These are phyloP conservation scores for Halichoeres trimaculatus DNA, from an alignment of 2,113 vertebrate genomes.

Conservation along the genomic window DNA sequence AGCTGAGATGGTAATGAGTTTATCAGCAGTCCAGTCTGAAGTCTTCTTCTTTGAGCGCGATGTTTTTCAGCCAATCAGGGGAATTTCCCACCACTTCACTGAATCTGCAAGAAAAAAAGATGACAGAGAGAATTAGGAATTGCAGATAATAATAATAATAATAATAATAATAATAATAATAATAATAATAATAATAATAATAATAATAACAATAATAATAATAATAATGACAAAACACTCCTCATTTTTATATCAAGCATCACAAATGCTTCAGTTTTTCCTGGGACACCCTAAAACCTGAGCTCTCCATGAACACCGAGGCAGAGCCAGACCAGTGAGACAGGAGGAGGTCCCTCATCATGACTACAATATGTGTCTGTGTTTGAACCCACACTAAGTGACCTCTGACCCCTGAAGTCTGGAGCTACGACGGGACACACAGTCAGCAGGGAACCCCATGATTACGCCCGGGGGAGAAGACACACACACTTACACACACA, in stretches of 20 bases:
- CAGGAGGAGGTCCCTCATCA: constrained; percentile 37
- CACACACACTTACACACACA: constrained; percentile 47
- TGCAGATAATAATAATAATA: not conserved
- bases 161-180: too few relatives aligned
- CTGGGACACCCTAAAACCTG: too few relatives aligned
- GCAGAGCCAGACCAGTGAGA: too few relatives aligned
- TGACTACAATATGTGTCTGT: constrained; percentile 64
- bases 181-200: too few relatives aligned
- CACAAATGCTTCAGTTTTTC: constrained; percentile 2
- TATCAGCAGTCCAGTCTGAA: not conserved
- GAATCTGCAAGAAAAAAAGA: constrained; percentile 56
- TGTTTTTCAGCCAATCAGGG: not conserved
- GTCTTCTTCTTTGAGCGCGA: not conserved
- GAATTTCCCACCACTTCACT: not conserved
- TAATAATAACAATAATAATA: too few relatives aligned
- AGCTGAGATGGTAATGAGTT: too few relatives aligned
- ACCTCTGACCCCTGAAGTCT: constrained; percentile 67
- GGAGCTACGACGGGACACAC: constrained; percentile 52
- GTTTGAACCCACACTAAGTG: constrained; percentile 44
- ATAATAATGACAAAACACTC: not conserved
- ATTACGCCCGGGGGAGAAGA: constrained; percentile 57
- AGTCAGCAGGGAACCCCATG: constrained; percentile 58
- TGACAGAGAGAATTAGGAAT: constrained; percentile 35
- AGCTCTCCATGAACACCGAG: too few relatives aligned
- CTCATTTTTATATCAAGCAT: too few relatives aligned